Base-by-base conservation (phyloP, 2,888 invertebrate genomes). In the Drosophila paracracens region DNA sequence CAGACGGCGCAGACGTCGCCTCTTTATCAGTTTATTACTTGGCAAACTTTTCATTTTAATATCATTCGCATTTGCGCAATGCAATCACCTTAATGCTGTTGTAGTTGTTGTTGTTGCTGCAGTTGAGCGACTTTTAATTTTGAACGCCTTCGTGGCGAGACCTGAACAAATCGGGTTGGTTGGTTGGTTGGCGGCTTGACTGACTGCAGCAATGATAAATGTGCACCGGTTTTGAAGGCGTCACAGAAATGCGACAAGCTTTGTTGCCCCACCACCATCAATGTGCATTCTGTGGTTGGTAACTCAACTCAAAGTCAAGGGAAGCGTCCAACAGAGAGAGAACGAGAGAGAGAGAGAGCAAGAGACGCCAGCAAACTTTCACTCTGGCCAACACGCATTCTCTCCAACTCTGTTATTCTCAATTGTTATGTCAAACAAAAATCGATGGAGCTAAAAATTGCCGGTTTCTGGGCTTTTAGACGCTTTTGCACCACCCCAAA, bases 91-190 rank as follows among this genome's bases (percentile, higher is more conserved):
- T 65, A 68, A 76, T 75, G 80, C 43, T 36, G 25, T 21, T 52
- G 33, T n/a, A 76, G 65, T 57, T 64, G 43, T n/a, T 74, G 74
- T 53, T 67, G 77, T 57, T 76, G 63, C 27, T 68, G 72, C 72
- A 74, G 78, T 76, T 82, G 85, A 86, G 90, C 83, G 90, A 86
- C 91, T 91, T 92, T 91, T 89, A 91, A 92, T 91, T 91, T 92
- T 88, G 76, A 85, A 91, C 92, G 91, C 91, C 92, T 91, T 85
- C 88, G 80, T 76, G 71, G 79, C 81, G 70, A 76, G 88, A 76
- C 73, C 65, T 70, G 66, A 72, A 72, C 80, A 74, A 76, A 85
- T 88, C 83, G 83, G 83, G 83, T 89, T 90, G 86, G 90, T 57
- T 57, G 31, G 57, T 57, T 57, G 40, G 29, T 38, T 81, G 77